Percentiles rank a stretch among this genome's conserved stretches.
Evolutionary conservation across 2,113 vertebrate species (phyloP).

Genomic region (Tamias sibiricus): DNA sequence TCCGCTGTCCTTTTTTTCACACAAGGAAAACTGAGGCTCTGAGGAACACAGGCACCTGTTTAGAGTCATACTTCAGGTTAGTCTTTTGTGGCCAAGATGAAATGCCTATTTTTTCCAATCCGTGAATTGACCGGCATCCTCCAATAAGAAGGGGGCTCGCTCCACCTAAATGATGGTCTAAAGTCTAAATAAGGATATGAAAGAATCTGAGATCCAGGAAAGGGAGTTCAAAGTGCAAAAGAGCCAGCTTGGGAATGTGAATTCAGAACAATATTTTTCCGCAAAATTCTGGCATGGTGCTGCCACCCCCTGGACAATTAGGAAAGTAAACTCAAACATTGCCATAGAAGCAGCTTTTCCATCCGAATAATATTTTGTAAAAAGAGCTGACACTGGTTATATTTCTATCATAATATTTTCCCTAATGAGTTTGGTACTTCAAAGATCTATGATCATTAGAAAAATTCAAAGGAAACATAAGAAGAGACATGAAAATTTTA

Average conservation of each 20-base stretch:
- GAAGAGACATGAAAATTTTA: background rate
- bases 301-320: conserved; percentile 56
- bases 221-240: background rate
- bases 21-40: background rate
- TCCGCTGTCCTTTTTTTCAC: background rate
- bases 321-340: conserved; percentile 18
- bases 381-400: background rate
- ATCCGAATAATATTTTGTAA: background rate
- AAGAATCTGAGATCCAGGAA: background rate
- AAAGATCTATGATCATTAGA: background rate
- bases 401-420: background rate
- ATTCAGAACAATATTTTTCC: rapidly evolving
- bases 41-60: background rate
- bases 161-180: background rate
- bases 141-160: background rate
- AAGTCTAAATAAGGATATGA: background rate
- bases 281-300: background rate
- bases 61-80: background rate
- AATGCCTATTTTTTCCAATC: background rate
- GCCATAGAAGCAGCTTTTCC: background rate
- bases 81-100: background rate
- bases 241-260: background rate
- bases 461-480: background rate
- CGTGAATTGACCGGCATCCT: background rate
- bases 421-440: background rate